Evolutionary conservation across 2,797 vertebrate species (phyloP).

Genomic region (Synaphobranchus kaupii): DNA sequence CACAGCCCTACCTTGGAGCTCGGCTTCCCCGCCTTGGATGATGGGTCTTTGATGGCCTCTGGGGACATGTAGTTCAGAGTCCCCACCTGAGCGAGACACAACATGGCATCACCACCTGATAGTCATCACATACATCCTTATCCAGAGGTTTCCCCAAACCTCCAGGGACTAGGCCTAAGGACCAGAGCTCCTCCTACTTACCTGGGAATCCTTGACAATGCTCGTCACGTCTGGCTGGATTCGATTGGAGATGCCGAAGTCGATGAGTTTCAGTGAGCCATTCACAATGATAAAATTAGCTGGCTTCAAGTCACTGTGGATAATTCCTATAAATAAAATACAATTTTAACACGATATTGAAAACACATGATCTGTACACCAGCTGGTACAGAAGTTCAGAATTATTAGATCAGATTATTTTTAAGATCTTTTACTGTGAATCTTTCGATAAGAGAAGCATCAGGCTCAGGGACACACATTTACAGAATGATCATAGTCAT

Average conservation of each 20-base stretch:
- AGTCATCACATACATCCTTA: neutral
- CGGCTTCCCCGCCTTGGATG: constrained; percentile 82
- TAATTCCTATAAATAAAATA: constrained; percentile 78
- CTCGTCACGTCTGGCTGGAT: constrained; percentile 97
- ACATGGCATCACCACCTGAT: neutral
- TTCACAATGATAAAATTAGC: constrained; percentile 98
- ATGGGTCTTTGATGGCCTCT: constrained; percentile 93
- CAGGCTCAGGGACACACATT: neutral
- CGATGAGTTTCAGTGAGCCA: constrained; percentile 92
- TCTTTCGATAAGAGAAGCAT: neutral
- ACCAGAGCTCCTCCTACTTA: constrained; percentile 47
- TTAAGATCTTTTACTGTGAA: neutral
- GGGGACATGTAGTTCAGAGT: constrained; percentile 99
- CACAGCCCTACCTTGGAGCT: constrained; percentile 82
- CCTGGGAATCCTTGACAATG: constrained; percentile 96
- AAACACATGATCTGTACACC: neutral
- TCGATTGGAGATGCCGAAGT: constrained; percentile 96
- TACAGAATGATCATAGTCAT: neutral
- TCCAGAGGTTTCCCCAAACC: neutral
- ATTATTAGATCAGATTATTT: too few relatives aligned
- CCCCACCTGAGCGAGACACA: constrained; percentile 77
- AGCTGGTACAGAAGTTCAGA: neutral
- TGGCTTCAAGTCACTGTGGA: constrained; percentile 97
- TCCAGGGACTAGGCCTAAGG: neutral
- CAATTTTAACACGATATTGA: neutral